Base-by-base conservation (phyloP, 2,797 vertebrate species). In the Spinus olivaceus region DNA sequence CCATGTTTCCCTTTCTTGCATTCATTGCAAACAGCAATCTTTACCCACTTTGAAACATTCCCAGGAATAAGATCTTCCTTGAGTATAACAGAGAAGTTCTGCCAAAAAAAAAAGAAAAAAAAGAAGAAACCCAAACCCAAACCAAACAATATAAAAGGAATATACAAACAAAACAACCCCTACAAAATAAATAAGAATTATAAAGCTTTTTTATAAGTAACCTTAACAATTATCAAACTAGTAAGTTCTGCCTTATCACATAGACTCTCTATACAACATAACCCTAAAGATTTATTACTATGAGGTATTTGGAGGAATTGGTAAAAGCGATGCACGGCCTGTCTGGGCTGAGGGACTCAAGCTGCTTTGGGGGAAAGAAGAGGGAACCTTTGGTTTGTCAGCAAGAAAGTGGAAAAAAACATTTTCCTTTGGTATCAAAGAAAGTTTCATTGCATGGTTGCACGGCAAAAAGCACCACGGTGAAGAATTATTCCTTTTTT, bases 271-370 rank as follows among this genome's bases (percentile, higher is more conserved):
- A 99, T 99, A 99, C 98, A 98, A 98, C 98, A 98, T 98, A 99
- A 99, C 98, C 98, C 98, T 99, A 99, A 98, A 98, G 98, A 98
- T 98, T 99, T 98, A 98, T 99, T 99, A 98, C 98, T 98, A 99
- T 99, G 99, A 99, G 99, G 99, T 99, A 99, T 99, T 99, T 99
- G 98, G 98, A 99, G 98, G 98, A 98, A 99, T 98, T 98, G 98
- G 98, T 99, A 99, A 98, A 98, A 98, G 98, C 98, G 97, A 98
- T 98, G 98, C 99, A 99, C 98, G 98, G 98, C 99, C 98, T 98
- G 97, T 98, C 94, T 96, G 97, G 96, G 94, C 47, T 91, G 90
- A 97, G 96, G 96, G 96, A 97, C 97, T 97, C 94, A 92, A 97
- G 94, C 92, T 92, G 89, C 92, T 96, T 84, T 57, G 86, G 87